A percentile compares a stretch with the other conserved stretches of the same genome.
These are phyloP conservation scores for Oasisia sp. DNA, from an alignment of 2,888 invertebrate species.

Conservation along the genomic window DNA sequence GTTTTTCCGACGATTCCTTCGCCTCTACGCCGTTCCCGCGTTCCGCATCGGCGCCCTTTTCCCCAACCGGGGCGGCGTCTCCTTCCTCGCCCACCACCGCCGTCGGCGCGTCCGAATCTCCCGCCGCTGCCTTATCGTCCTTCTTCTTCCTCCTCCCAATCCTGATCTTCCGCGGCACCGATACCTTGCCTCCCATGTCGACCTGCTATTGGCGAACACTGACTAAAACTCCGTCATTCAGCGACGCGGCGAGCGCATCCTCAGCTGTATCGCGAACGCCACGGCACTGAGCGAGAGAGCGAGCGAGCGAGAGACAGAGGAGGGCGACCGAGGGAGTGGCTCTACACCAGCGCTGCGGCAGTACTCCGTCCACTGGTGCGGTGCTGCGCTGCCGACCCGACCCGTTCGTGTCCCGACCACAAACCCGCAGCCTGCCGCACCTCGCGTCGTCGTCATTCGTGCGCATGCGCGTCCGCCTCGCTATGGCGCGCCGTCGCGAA, in stretches of 20 bases:
- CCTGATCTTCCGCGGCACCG: background rate
- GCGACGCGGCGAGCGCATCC: background rate
- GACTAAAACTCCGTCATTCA: background rate
- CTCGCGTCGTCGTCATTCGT: background rate
- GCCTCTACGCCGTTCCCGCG: background rate
- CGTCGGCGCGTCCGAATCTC: background rate
- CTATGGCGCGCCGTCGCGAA: background rate
- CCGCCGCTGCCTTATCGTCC: background rate
- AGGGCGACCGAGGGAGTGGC: background rate
- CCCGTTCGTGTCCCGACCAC: background rate
- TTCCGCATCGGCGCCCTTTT: background rate
- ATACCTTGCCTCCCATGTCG: background rate
- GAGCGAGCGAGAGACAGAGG: background rate
- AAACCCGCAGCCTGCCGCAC: background rate
- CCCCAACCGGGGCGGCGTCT: background rate
- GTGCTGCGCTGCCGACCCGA: background rate
- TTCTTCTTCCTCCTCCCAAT: background rate
- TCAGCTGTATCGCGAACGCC: background rate
- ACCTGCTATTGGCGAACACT: background rate
- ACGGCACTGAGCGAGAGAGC: background rate
- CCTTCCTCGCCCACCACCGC: background rate
- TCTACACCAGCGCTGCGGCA: background rate
- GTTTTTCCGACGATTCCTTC: background rate
- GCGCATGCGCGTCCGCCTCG: background rate
- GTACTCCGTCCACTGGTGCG: background rate